Evolutionary conservation across 2,888 invertebrate species (phyloP), one percentile per base, ranked within the genome.

Genomic region (Andrena dorsata): DNA sequence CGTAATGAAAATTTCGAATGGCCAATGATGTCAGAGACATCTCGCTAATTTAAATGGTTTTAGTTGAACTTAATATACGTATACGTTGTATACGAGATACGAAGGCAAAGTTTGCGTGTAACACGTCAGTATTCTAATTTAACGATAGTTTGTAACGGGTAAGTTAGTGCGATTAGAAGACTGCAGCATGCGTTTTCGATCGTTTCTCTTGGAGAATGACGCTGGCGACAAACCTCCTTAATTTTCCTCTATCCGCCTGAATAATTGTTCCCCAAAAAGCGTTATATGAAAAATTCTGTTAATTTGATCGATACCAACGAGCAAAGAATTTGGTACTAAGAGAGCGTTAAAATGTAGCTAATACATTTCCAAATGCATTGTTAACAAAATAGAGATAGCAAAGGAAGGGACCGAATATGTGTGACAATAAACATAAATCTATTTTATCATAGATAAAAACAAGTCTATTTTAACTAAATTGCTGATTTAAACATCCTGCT

Each of bases 61-160:
- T 26, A 58, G 41, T 60, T 49, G 28, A 35, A 10, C 1, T 66
- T 30, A 68, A 56, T 16, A 47, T 4, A 41, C 20, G 68, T 64
- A 61, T 47, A 41, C 28, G 10, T 58, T 6, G 32, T 47, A 20
- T 53, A 20, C 16, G n/a, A 20, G 30, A 26, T 32, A 60, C 47
- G 47, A 30, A 56, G 35, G 70, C 41, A 68, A 71, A 41, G 61
- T 60, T 84, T 75, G 70, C 64, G 74, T 64, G 71, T 32, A 85
- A 82, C 77, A 68, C 63, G 72, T 86, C 86, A 86, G 86, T 86
- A 86, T 86, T 86, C 23, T 80, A 78, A 80, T 76, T 68, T 80
- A 83, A 79, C 76, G 23, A 23, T 80, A 85, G 69, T 26, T 66
- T 7, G 82, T 26, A 53, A 80, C 63, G 60, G 58, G 30, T 83